Evolutionary conservation across 2,797 vertebrate species (phyloP), one percentile per base, ranked within the genome.

Genomic region (Falco peregrinus): DNA sequence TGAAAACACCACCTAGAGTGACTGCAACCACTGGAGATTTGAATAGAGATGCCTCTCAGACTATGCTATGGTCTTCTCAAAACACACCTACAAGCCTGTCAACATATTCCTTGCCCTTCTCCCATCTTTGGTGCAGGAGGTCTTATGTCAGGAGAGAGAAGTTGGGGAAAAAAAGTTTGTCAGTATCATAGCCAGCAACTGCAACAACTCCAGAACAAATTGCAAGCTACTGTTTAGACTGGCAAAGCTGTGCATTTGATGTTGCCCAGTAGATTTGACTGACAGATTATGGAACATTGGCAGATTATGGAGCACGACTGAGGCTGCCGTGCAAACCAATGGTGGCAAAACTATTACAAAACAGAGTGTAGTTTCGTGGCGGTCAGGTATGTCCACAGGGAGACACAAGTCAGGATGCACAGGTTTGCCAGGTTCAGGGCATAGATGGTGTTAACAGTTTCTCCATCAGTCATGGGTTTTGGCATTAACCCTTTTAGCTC

Each of bases 361-460:
- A 56, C 13, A 17, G 31, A 6, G 8, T 16, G 4, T 24, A 33
- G 29, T 20, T 84, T 75, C 0, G 0, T 67, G 31, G 41, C 33
- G 70, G 29, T 47, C 13, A 56, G 39, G 9, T 2, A 3, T 16
- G 16, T 24, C n/a, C 54, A 53, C n/a, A 35, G 31, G 47, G 31
- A 67, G 21, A 60, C 5, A 13, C 7, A 33, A 65, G 57, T 35
- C 33, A 67, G 43, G 12, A 50, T 8, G 6, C 11, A 1, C 17
- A 74, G 25, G 10, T 81, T 67, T 71, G 43, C 24, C 77, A 31
- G 6, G 21, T 76, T 86, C 63, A 60, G 22, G 26, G 16, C 1
- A 5, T 1, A 48, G 43, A 26, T 10, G 37, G 10, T 43, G 61
- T 14, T 74, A 70, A 17, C 14, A 21, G 11, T 29, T 63, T 25